These are phyloP conservation scores for Pemphigus obesinymphae DNA, from an alignment of 1,140 invertebrate genomes.

Conservation along the genomic window DNA sequence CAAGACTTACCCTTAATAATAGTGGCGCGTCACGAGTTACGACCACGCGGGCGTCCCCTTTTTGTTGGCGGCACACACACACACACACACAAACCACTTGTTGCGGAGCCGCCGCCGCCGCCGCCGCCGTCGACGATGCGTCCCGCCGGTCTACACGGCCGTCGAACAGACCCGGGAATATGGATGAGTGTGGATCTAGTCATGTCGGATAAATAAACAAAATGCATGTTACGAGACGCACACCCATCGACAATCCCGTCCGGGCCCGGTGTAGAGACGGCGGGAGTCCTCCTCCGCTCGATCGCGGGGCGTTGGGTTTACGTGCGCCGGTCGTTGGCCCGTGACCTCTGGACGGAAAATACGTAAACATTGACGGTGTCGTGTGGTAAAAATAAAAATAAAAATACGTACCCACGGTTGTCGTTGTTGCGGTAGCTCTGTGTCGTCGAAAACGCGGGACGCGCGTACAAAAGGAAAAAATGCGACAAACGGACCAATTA, in stretches of 20 bases:
- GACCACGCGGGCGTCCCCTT: neutral
- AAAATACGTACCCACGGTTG: neutral
- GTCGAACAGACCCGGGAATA: constrained; percentile 34
- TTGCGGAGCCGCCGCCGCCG: neutral
- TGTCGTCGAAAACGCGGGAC: too few relatives aligned
- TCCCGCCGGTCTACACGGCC: neutral
- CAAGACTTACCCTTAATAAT: neutral
- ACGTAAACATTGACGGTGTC: neutral
- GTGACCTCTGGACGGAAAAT: neutral
- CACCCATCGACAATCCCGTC: constrained; percentile 41
- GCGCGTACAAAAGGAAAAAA: too few relatives aligned
- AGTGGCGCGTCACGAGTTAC: neutral
- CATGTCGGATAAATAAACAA: constrained; percentile 34
- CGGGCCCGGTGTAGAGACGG: neutral
- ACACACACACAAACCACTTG: neutral
- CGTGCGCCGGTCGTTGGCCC: neutral
- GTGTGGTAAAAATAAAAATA: neutral
- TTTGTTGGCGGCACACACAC: neutral
- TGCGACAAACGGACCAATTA: too few relatives aligned
- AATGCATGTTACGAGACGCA: constrained; percentile 33
- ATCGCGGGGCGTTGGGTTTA: too few relatives aligned
- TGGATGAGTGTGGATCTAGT: constrained; percentile 45
- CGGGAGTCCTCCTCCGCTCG: too few relatives aligned
- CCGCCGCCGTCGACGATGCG: neutral
- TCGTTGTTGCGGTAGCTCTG: neutral